phyloP scores from a whole-genome alignment of 2,888 invertebrate genomes.

The Drosophila neoperkinsi region DNA sequence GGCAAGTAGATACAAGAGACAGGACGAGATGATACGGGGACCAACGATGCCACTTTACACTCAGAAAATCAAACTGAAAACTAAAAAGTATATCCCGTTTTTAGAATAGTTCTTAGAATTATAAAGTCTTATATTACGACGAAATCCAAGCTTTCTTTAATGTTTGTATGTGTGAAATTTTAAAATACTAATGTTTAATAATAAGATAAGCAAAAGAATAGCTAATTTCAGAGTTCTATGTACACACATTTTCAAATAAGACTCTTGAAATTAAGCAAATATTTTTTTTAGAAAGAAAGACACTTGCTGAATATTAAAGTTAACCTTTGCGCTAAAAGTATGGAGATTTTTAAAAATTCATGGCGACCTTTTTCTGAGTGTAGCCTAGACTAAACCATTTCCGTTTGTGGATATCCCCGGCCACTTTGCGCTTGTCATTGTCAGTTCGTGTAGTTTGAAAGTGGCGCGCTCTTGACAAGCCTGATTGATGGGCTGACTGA shows the following conservation, averaged over 20 bases:
- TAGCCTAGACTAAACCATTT: conserved; percentile 16
- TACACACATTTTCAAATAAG: background rate
- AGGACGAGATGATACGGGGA: background rate
- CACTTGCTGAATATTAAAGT: background rate
- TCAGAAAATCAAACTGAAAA: background rate
- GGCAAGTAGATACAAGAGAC: background rate
- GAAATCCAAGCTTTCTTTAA: background rate
- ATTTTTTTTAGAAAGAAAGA: background rate
- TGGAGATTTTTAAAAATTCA: background rate
- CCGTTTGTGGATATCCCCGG: conserved; percentile 16
- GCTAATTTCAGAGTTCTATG: background rate
- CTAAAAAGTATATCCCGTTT: background rate
- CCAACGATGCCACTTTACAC: conserved; percentile 15
- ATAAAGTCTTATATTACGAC: background rate
- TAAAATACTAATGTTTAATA: background rate
- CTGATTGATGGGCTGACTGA: conserved; percentile 66
- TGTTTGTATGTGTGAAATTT: background rate
- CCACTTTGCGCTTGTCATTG: conserved; percentile 74
- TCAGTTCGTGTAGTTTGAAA: conserved; percentile 75
- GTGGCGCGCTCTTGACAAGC: conserved; percentile 74
- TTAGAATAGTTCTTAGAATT: too few species aligned
- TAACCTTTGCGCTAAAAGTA: background rate
- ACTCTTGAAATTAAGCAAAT: background rate
- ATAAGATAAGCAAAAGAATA: background rate
- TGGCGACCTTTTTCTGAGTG: background rate